phyloP scores from a whole-genome alignment of 2,113 vertebrate species.

The Mesoclemmys tuberculata region DNA sequence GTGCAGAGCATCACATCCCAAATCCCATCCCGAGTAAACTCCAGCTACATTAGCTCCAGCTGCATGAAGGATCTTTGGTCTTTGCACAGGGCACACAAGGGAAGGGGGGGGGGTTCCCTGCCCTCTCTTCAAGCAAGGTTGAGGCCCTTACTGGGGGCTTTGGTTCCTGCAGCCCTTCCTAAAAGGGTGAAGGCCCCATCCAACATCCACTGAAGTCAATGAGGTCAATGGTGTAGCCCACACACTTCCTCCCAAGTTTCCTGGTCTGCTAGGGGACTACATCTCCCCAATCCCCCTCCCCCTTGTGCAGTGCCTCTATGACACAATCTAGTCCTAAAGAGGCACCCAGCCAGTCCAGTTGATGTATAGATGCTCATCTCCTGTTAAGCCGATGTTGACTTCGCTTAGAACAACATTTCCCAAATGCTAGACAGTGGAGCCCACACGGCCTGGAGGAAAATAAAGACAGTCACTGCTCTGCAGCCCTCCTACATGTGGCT shows the following conservation, averaged over 20 bases:
- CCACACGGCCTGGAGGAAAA: background rate
- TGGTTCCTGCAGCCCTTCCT: background rate
- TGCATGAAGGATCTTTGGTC: background rate
- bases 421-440: background rate
- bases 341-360: background rate
- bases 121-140: background rate
- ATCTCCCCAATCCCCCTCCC: background rate
- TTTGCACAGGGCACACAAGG: background rate
- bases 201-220: background rate
- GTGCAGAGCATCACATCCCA: background rate
- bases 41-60: background rate
- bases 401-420: background rate
- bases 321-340: accelerated
- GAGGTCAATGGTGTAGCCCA: background rate
- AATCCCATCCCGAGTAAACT: background rate
- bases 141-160: too few species aligned
- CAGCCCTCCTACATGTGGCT: background rate
- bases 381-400: background rate
- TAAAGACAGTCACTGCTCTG: background rate
- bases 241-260: background rate
- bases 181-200: background rate
- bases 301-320: accelerated
- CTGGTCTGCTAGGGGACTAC: background rate
- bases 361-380: background rate
- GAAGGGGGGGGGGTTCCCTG: background rate